Evolutionary conservation across 2,888 invertebrate species (phyloP), one percentile per base, ranked within the genome.

Genomic region (Aplocera efformata): DNA sequence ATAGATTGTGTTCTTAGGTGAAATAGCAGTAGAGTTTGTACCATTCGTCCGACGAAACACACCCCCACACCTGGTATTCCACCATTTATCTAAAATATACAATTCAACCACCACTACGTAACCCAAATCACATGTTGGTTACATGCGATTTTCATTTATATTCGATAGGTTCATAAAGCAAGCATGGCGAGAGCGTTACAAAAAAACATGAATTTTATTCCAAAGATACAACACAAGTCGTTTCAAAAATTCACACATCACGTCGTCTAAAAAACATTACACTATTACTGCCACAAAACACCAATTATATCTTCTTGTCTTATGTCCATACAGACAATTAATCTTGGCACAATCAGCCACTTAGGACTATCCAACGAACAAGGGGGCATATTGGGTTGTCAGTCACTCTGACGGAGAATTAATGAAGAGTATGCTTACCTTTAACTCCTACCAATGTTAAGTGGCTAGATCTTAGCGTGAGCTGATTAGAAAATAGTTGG

Each of bases 331-430:
- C 26, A 25, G 34, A 38, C 42, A 43, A 62, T 67, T 70, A 69
- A 72, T 71, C 69, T 66, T 57, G 43, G 49, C 43, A 67, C 68
- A 68, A 71, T 67, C 63, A 47, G 39, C 58, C 67, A 63, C 62
- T 71, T 68, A 64, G 52, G 50, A 43, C 21, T 42, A 32, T 29
- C 35, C 20, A 24, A 41, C 34, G 21, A 27, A 35, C 33, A 40
- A 34, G 38, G 41, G 39, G 23, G 50, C 50, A 70, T 68, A 75
- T 73, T 72, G 68, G 60, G 38, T 62, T 69, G 74, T 67, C 75
- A 72, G 49, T 72, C 70, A 68, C 25, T n/a, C 30, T 54, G 67
- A 62, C 67, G 41, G 49, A 53, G 46, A 45, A 58, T 58, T 53
- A 48, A 56, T 56, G 54, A 48, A 51, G 43, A 39, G 25, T 9